A percentile compares a stretch with the other conserved stretches of the same genome.
Evolutionary conservation across 2,888 invertebrate species (phyloP).

Genomic region (Darwinula stevensoni): DNA sequence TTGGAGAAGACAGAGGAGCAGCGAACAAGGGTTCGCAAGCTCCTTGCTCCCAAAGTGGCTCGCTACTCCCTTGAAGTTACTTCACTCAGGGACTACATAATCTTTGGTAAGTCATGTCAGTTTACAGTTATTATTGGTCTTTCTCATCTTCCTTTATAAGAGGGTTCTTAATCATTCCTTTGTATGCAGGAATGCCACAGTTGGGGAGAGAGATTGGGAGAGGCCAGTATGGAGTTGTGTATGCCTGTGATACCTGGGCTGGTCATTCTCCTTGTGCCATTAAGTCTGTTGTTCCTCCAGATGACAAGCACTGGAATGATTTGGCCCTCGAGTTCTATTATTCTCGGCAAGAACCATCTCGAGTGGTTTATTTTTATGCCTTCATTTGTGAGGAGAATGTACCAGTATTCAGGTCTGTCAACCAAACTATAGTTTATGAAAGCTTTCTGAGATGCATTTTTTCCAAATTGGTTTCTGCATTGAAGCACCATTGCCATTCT

Average conservation of each 20-base stretch:
- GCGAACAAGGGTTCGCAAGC: conserved; percentile 38
- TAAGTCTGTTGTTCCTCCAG: conserved; percentile 61
- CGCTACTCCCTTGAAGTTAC: conserved; percentile 50
- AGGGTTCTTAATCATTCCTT: conserved; percentile 5
- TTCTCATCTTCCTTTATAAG: conserved; percentile 6
- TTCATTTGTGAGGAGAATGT: too few relatives aligned
- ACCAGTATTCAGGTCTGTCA: too few relatives aligned
- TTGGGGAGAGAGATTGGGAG: conserved; percentile 25
- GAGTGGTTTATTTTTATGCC: conserved; percentile 1
- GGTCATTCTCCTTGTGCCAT: conserved; percentile 43
- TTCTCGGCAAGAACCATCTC: conserved; percentile 27
- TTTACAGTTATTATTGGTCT: conserved; percentile 1
- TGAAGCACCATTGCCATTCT: too few relatives aligned
- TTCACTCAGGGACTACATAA: conserved; percentile 42
- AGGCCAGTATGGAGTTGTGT: conserved; percentile 71
- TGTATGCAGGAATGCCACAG: conserved; percentile 18
- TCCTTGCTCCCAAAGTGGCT: conserved; percentile 47
- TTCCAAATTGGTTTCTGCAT: too few relatives aligned
- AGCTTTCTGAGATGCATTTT: too few relatives aligned
- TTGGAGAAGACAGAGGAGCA: conserved; percentile 51
- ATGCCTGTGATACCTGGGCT: conserved; percentile 42
- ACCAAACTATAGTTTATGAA: conserved; percentile 5
- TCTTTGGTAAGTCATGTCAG: conserved; percentile 25
- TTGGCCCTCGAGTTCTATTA: conserved; percentile 73
- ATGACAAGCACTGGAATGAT: conserved; percentile 65